A percentile compares a stretch with the other conserved stretches of the same genome.
Conservation (phyloP, 2,888 invertebrate species). For the Timema cristinae region DNA sequence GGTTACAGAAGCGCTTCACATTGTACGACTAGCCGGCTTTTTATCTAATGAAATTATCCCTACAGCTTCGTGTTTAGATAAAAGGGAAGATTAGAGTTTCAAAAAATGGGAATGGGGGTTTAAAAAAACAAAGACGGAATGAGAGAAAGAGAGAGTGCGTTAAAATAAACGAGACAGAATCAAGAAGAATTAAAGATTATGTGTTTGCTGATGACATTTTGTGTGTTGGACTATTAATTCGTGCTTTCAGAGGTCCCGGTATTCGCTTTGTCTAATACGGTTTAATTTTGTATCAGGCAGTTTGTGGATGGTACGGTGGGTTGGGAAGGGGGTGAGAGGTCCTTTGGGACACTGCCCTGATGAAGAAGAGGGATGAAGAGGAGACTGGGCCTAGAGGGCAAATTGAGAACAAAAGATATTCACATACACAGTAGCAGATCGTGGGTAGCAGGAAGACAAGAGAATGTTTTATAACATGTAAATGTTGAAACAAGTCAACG, state of each 20-base stretch:
- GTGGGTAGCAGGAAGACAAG: too few species aligned
- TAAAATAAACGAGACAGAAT: conserved; percentile 4
- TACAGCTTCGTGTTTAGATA: background rate
- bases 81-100: background rate
- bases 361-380: background rate
- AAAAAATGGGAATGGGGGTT: background rate
- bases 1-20: too few species aligned
- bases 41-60: conserved; percentile 27
- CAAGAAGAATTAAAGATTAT: conserved; percentile 28
- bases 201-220: conserved; percentile 28
- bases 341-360: background rate
- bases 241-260: conserved; percentile 24
- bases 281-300: conserved; percentile 30
- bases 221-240: conserved; percentile 29
- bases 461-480: too few species aligned
- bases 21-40: conserved; percentile 12
- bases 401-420: background rate
- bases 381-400: background rate
- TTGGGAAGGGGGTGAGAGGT: background rate
- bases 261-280: conserved; percentile 28
- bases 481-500: too few species aligned
- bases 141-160: background rate
- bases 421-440: too few species aligned
- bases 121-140: too few species aligned
- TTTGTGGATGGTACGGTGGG: conserved; percentile 3